Percentiles rank a stretch among this genome's conserved stretches.
phyloP scores from a whole-genome alignment of 2,888 invertebrate genomes.

The Biston stratarius region DNA sequence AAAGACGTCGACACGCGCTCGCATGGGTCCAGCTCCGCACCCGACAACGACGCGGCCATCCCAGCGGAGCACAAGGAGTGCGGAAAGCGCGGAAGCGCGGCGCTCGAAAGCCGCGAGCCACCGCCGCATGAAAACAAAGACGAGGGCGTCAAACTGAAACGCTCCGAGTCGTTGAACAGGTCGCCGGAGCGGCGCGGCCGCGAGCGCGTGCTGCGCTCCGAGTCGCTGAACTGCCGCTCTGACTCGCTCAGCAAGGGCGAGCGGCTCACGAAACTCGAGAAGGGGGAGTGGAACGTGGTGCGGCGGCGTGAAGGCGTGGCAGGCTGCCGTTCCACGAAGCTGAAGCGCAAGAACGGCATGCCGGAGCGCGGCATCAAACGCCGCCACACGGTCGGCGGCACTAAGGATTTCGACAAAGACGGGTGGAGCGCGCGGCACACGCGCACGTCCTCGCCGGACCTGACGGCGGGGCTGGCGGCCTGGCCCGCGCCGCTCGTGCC shows the following conservation, averaged over 20 bases:
- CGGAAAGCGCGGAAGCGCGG: constrained; percentile 63
- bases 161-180: constrained; percentile 88
- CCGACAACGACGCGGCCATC: constrained; percentile 73
- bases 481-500: constrained; percentile 69
- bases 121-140: constrained; percentile 43
- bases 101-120: constrained; percentile 46
- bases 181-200: constrained; percentile 73
- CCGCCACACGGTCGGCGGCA: constrained; percentile 96
- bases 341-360: constrained; percentile 92
- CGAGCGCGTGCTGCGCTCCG: constrained; percentile 87
- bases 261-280: constrained; percentile 88
- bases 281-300: constrained; percentile 90
- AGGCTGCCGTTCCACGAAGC: constrained; percentile 86
- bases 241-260: constrained; percentile 65
- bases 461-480: constrained; percentile 70
- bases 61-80: constrained; percentile 50
- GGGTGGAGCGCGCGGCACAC: constrained; percentile 87
- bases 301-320: constrained; percentile 87
- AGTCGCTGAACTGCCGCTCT: constrained; percentile 86
- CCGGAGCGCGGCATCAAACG: constrained; percentile 94
- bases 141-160: constrained; percentile 72
- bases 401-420: constrained; percentile 92
- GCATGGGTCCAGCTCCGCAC: constrained; percentile 77
- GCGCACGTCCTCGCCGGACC: constrained; percentile 87
- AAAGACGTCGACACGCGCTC: constrained; percentile 92